Percentiles rank a stretch among this genome's conserved stretches.
phyloP scores from a whole-genome alignment of 2,113 vertebrate genomes.

The Meles meles region DNA sequence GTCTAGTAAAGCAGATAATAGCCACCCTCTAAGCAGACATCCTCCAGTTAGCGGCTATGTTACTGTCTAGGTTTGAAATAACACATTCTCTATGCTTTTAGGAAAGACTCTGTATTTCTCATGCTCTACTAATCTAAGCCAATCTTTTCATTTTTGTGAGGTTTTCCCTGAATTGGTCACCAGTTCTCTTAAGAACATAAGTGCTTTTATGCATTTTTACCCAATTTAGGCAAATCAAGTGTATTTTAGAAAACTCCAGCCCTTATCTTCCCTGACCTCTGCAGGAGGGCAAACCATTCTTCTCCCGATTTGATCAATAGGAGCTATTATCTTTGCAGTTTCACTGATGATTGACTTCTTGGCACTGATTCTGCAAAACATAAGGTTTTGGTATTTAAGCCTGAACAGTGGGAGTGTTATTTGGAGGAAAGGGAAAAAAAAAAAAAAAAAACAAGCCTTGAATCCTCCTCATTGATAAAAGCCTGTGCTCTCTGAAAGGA shows the following conservation, averaged over 20 bases:
- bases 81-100: not conserved
- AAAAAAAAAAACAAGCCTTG: not conserved
- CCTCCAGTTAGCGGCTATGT: not conserved
- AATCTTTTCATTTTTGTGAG: slow-evolving; percentile 43
- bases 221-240: slow-evolving; percentile 46
- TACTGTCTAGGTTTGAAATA: not conserved
- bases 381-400: slow-evolving; percentile 46
- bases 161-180: slow-evolving; percentile 24
- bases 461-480: slow-evolving; percentile 46
- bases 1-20: not conserved
- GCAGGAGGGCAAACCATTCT: not conserved
- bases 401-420: slow-evolving; percentile 56
- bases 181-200: slow-evolving; percentile 25
- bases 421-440: not conserved
- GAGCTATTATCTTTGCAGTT: slow-evolving; percentile 20
- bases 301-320: slow-evolving; percentile 19
- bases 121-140: not conserved
- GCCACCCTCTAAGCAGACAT: not conserved
- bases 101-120: not conserved
- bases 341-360: slow-evolving; percentile 45
- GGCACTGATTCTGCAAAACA: slow-evolving; percentile 30
- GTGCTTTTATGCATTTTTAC: slow-evolving; percentile 40
- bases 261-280: slow-evolving; percentile 15
- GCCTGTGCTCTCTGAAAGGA: not conserved
- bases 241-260: slow-evolving; percentile 29